Base-by-base conservation (phyloP, 2,888 invertebrate species). In the Acleris cristana region DNA sequence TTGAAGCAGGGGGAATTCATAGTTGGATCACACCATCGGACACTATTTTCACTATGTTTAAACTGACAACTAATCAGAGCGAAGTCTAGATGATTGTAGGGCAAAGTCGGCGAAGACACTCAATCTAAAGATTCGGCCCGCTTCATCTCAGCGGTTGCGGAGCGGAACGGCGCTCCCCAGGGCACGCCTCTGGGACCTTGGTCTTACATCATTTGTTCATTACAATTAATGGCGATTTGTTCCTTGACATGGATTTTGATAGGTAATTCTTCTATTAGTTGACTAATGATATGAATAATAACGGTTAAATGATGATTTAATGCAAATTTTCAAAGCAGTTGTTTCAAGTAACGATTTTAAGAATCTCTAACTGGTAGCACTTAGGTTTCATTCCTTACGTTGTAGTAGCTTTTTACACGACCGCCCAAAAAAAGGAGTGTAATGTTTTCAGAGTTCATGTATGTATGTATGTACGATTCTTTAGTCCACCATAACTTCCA, bases 1-100 rank as follows among this genome's bases (percentile, higher is more conserved):
- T 58, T 58, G 66, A 90, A 91, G 73, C 92, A 92, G 3, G 90
- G 88, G 0, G 92, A 89, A 76, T 88, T 90, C 92, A 92, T 92
- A 68, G 71, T 79, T 30, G 16, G n/a, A 30, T 23, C 66, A 68
- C 55, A 40, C 40, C 14, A 60, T 53, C 34, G n/a, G 2, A 14
- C 49, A 57, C 40, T 40, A 21, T 19, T 55, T 19, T 21, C 26
- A 65, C 49, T 56, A 44, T 51, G 34, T 19, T 55, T 18, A 18
- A 26, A 60, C 49, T 51, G 44, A 12, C 85, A 85, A 81, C 83
- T 83, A 75, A 69, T 76, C 82, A 74, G 82, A 71, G 62, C n/a
- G 6, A 48, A 48, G 48, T 84, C 80, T 83, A 75, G 79, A 82
- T 79, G 81, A 82, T 79, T 81, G 85, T 85, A 81, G 79, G 73